phyloP scores from a whole-genome alignment of 2,888 invertebrate species.

The Archips xylosteana region DNA sequence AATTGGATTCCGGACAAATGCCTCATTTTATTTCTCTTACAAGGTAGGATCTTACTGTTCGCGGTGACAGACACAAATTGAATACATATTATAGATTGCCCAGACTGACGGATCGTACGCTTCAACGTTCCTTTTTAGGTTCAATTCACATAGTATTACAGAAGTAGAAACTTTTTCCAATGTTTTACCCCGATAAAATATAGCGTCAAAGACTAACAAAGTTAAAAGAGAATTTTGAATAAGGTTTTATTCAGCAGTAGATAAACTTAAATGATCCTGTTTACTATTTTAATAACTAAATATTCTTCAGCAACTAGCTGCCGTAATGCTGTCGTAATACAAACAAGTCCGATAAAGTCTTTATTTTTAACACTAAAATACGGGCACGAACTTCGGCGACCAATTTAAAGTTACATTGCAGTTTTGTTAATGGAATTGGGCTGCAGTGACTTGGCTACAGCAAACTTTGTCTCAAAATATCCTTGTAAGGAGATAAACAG shows the following conservation, averaged over 20 bases:
- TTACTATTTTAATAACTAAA: slow-evolving; percentile 1
- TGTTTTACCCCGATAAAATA: neutral
- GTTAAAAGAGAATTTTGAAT: neutral
- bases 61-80: slow-evolving; percentile 50
- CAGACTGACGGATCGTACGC: slow-evolving; percentile 39
- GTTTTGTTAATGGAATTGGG: slow-evolving; percentile 43
- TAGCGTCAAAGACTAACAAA: neutral
- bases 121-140: slow-evolving; percentile 36
- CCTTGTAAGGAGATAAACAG: slow-evolving; percentile 72
- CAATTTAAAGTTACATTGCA: slow-evolving; percentile 40
- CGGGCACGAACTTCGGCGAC: slow-evolving; percentile 31
- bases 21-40: slow-evolving; percentile 63
- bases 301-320: neutral
- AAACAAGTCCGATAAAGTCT: slow-evolving; percentile 17
- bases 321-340: slow-evolving; percentile 4
- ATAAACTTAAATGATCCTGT: neutral
- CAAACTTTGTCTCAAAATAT: slow-evolving; percentile 52
- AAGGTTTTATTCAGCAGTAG: neutral
- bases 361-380: slow-evolving; percentile 32
- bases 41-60: slow-evolving; percentile 50
- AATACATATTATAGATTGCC: slow-evolving; percentile 47
- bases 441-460: slow-evolving; percentile 40
- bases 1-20: slow-evolving; percentile 69
- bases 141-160: slow-evolving; percentile 23
- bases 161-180: neutral